Evolutionary conservation across 53 echinoderm and acorn worm species (phyloP).

Genomic region (Astropecten irregularis): DNA sequence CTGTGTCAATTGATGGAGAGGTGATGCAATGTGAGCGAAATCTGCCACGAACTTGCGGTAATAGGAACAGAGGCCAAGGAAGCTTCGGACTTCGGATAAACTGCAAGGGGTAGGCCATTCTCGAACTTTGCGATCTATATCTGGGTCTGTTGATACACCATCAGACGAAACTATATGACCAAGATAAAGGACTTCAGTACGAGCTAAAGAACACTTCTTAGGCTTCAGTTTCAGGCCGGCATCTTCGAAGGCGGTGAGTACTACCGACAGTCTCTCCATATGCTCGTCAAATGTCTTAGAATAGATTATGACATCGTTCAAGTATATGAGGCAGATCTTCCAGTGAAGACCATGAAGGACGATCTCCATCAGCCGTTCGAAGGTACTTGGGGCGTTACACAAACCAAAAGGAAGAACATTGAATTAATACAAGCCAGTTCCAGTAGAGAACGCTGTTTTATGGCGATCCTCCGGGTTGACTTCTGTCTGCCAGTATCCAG

Average conservation of each 20-base stretch:
- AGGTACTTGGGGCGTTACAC: slow-evolving; percentile 65
- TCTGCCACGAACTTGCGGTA: slow-evolving; percentile 1
- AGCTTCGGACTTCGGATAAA: slow-evolving; percentile 7
- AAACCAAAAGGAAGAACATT: slow-evolving; percentile 65
- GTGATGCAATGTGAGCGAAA: slow-evolving; percentile 6
- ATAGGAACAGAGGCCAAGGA: background rate
- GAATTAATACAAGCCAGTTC: slow-evolving; percentile 58
- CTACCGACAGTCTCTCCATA: slow-evolving; percentile 17
- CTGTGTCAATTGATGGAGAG: slow-evolving; percentile 14
- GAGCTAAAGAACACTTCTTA: slow-evolving; percentile 26
- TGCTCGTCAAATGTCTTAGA: slow-evolving; percentile 27
- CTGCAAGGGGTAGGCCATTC: slow-evolving; percentile 17
- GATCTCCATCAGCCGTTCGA: slow-evolving; percentile 69
- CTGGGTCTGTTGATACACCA: slow-evolving; percentile 19
- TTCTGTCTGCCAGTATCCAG: background rate
- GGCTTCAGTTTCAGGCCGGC: slow-evolving; percentile 45
- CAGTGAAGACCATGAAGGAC: slow-evolving; percentile 63
- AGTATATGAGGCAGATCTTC: slow-evolving; percentile 47
- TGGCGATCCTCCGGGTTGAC: background rate
- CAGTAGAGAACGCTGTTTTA: slow-evolving; percentile 48
- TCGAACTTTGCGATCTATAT: background rate
- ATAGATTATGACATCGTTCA: slow-evolving; percentile 68
- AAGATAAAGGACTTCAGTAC: background rate
- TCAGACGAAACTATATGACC: slow-evolving; percentile 9
- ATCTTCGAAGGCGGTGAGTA: slow-evolving; percentile 16